phyloP scores from a whole-genome alignment of 2,888 invertebrate genomes.

The Drosophila neotestacea region DNA sequence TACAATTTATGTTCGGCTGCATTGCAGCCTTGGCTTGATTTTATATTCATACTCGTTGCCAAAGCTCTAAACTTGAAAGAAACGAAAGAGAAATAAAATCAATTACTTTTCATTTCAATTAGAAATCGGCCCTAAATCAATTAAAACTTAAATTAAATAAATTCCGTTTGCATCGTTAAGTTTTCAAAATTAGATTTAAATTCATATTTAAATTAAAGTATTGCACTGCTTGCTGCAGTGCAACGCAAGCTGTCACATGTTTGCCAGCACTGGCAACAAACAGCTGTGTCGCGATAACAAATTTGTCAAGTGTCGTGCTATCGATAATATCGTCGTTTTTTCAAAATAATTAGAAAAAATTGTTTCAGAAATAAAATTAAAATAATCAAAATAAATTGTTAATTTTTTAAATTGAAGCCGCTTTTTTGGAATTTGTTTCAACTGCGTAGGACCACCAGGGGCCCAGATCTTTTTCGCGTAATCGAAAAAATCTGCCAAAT shows the following conservation, averaged over 20 bases:
- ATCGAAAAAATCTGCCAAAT: too few relatives aligned
- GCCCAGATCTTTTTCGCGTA: too few relatives aligned
- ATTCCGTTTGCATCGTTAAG: neutral
- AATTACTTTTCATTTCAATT: conserved; percentile 9
- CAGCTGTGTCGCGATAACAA: conserved; percentile 38
- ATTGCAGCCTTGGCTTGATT: conserved; percentile 31
- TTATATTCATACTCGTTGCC: conserved; percentile 17
- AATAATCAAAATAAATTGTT: too few relatives aligned
- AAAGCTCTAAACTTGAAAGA: conserved; percentile 5
- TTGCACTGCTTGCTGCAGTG: conserved; percentile 7
- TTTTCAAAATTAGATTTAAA: conserved; percentile 2
- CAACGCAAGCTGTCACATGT: neutral
- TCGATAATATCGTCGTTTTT: too few relatives aligned
- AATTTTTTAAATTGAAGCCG: too few relatives aligned
- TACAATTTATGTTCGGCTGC: conserved; percentile 51
- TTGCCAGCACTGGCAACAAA: conserved; percentile 42
- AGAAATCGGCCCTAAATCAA: neutral
- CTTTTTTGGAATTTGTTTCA: too few relatives aligned
- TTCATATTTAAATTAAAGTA: conserved; percentile 16
- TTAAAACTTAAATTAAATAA: neutral
- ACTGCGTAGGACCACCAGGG: too few relatives aligned
- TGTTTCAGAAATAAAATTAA: too few relatives aligned
- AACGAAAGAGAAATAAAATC: neutral
- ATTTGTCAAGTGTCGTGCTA: neutral
- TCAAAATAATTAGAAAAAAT: too few relatives aligned